Evolutionary conservation across 2,888 invertebrate species (phyloP).

Genomic region (Lordiphosa andalusiaca): DNA sequence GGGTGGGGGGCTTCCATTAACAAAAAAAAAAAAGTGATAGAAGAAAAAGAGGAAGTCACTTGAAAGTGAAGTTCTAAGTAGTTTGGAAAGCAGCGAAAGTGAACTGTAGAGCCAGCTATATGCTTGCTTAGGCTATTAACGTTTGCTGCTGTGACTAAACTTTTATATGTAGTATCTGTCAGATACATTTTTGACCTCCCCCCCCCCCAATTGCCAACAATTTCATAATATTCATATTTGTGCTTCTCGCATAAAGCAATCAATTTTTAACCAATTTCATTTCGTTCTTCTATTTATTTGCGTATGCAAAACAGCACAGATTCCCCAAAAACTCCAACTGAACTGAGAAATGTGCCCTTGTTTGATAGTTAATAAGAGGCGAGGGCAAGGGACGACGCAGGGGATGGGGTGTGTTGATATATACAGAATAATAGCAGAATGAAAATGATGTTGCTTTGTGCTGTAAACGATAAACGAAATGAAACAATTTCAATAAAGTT

Average conservation of each 20-base stretch:
- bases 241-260: too few species aligned
- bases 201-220: too few species aligned
- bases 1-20: not conserved
- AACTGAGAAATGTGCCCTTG: not conserved
- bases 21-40: not conserved
- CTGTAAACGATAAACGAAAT: constrained; percentile 57
- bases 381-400: not conserved
- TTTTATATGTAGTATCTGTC: too few species aligned
- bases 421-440: constrained; percentile 22
- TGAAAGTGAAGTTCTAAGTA: too few species aligned
- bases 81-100: too few species aligned
- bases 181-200: too few species aligned
- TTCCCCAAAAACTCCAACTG: not conserved
- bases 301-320: not conserved
- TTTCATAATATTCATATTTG: too few species aligned
- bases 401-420: constrained; percentile 1
- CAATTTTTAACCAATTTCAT: constrained; percentile 2
- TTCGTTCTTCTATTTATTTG: constrained; percentile 1
- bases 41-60: not conserved
- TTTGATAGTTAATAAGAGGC: constrained; percentile 43
- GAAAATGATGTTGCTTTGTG: constrained; percentile 6
- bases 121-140: too few species aligned
- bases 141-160: too few species aligned
- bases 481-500: constrained; percentile 70
- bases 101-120: too few species aligned